phyloP scores from a whole-genome alignment of 2,113 vertebrate genomes.

The Orthochromis indermauri region DNA sequence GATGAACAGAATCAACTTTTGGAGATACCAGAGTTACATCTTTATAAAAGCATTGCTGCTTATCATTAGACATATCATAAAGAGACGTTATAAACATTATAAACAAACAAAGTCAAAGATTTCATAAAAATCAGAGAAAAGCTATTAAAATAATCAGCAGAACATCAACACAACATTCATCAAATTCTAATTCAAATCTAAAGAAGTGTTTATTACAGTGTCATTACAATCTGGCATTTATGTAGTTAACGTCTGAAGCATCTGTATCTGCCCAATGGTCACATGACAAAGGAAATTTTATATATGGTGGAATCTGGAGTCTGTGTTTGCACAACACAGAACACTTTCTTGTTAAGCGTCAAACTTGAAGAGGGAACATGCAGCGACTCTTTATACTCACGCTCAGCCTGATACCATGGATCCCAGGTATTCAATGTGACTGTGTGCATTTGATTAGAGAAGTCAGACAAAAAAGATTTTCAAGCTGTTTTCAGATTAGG shows the following conservation, averaged over 20 bases:
- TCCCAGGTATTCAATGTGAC: not conserved
- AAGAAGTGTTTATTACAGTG: not conserved
- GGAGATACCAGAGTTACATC: too few relatives aligned
- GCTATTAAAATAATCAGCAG: not conserved
- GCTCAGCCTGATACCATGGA: not conserved
- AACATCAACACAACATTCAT: not conserved
- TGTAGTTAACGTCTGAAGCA: conserved; percentile 58
- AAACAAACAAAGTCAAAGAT: not conserved
- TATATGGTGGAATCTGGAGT: not conserved
- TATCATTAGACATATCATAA: not conserved
- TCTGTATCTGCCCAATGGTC: conserved; percentile 45
- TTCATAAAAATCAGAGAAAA: not conserved
- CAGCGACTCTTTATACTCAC: not conserved
- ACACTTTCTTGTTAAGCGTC: not conserved
- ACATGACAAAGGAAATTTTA: conserved; percentile 22
- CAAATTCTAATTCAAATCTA: not conserved
- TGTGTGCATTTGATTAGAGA: not conserved
- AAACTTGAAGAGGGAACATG: not conserved
- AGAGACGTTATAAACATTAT: not conserved
- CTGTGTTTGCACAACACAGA: not conserved
- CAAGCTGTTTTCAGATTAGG: not conserved
- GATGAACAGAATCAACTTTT: too few relatives aligned
- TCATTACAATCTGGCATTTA: not conserved
- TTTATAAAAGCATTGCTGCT: not conserved
- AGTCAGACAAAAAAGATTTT: not conserved